These are phyloP conservation scores for Corythaixoides concolor DNA, from an alignment of 2,113 vertebrate genomes.

Conservation along the genomic window DNA sequence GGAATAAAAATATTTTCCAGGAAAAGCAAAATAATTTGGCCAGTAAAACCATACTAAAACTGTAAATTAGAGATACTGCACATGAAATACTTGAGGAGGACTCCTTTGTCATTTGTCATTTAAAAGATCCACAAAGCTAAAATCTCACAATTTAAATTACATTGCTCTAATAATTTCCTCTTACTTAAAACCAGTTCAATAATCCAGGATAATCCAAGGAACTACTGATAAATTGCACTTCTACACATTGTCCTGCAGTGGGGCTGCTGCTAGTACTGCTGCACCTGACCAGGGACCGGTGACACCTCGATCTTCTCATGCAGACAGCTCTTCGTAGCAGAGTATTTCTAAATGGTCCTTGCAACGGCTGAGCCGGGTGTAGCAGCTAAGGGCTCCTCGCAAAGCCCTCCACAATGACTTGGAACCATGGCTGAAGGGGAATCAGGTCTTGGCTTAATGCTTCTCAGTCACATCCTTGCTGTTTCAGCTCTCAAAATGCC, in stretches of 20 bases:
- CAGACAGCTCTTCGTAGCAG: neutral
- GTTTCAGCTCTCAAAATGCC: slow-evolving; percentile 83
- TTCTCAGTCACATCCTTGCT: neutral
- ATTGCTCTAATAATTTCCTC: slow-evolving; percentile 20
- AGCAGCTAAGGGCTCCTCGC: neutral
- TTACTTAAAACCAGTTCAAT: neutral
- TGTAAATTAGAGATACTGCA: neutral
- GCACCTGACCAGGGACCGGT: neutral
- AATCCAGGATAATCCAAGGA: neutral
- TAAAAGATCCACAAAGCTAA: neutral
- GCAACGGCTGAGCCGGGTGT: accelerated
- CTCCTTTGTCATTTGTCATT: neutral
- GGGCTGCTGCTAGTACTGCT: neutral
- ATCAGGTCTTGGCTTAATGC: neutral
- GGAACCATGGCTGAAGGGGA: neutral
- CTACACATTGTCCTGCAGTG: neutral
- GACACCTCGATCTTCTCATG: neutral
- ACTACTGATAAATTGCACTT: neutral
- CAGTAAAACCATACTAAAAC: slow-evolving; percentile 34
- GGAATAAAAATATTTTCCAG: slow-evolving; percentile 37
- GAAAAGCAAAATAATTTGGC: slow-evolving; percentile 33
- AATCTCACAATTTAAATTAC: slow-evolving; percentile 27
- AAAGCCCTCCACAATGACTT: neutral
- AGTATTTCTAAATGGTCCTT: neutral
- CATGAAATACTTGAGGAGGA: neutral